These are phyloP conservation scores for Carlito syrichta DNA, from an alignment of 2,113 vertebrate species.

Conservation along the genomic window DNA sequence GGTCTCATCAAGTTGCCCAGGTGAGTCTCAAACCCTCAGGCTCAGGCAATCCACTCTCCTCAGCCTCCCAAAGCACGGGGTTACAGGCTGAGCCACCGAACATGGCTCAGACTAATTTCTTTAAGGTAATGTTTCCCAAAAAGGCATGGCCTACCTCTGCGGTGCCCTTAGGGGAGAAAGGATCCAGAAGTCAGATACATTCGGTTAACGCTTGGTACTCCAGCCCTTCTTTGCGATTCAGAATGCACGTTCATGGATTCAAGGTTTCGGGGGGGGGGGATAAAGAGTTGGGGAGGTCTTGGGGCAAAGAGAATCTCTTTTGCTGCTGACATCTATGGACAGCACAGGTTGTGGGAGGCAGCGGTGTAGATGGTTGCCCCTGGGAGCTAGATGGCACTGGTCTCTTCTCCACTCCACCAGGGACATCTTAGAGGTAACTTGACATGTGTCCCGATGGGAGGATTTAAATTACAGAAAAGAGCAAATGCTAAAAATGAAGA, in stretches of 20 bases:
- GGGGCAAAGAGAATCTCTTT: neutral
- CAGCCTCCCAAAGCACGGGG: too few species aligned
- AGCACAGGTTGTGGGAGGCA: neutral
- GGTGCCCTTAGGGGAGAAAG: neutral
- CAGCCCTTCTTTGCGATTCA: neutral
- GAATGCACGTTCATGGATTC: neutral
- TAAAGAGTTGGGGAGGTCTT: neutral
- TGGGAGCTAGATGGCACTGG: neutral
- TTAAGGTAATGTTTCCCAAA: neutral
- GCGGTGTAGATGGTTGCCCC: fast-evolving
- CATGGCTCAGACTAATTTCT: neutral
- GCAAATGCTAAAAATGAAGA: neutral
- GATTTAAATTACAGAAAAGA: neutral
- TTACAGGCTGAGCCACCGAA: too few species aligned
- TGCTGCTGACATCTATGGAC: neutral
- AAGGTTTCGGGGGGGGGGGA: neutral
- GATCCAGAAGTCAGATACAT: neutral
- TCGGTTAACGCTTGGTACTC: neutral
- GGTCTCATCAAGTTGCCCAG: too few species aligned
- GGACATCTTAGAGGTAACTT: neutral
- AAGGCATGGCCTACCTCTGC: neutral
- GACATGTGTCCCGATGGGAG: neutral
- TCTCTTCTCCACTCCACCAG: neutral
- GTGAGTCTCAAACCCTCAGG: too few species aligned
- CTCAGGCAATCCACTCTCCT: too few species aligned